phyloP scores from a whole-genome alignment of 1,140 invertebrate genomes.

The Macrostomum lignano region DNA sequence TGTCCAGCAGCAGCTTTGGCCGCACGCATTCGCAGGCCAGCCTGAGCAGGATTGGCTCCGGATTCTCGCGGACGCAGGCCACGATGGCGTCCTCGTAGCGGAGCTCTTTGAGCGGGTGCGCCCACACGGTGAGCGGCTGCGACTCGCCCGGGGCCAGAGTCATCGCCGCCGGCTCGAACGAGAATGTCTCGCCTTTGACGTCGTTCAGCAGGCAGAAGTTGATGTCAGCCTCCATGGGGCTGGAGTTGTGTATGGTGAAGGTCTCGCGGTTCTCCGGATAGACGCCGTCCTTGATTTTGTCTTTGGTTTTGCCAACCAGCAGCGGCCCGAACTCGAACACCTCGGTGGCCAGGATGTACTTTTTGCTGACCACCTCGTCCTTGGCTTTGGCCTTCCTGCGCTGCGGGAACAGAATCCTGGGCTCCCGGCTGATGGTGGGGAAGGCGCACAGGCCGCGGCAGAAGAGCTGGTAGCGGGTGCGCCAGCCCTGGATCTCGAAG shows the following conservation, averaged over 20 bases:
- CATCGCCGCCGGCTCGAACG: slow-evolving; percentile 24
- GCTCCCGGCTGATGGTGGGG: slow-evolving; percentile 26
- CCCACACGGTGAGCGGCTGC: slow-evolving; percentile 18
- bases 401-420: slow-evolving; percentile 23
- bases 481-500: slow-evolving; percentile 26
- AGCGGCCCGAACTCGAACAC: slow-evolving; percentile 28
- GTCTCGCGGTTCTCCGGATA: slow-evolving; percentile 25
- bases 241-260: slow-evolving; percentile 22
- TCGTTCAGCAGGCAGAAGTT: slow-evolving; percentile 27
- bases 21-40: slow-evolving; percentile 19
- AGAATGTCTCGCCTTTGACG: slow-evolving; percentile 23
- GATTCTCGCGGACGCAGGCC: slow-evolving; percentile 26
- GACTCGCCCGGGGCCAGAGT: slow-evolving; percentile 18
- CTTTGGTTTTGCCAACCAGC: slow-evolving; percentile 20
- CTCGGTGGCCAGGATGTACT: slow-evolving; percentile 21
- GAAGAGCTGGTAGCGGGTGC: slow-evolving; percentile 23
- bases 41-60: slow-evolving; percentile 26
- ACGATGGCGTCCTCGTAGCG: slow-evolving; percentile 22
- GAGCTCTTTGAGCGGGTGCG: slow-evolving; percentile 19
- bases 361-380: slow-evolving; percentile 25
- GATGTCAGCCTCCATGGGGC: slow-evolving; percentile 22
- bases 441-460: slow-evolving; percentile 26
- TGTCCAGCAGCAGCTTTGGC: slow-evolving; percentile 25
- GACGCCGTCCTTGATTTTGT: slow-evolving; percentile 17
- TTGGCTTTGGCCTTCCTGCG: slow-evolving; percentile 17